Evolutionary conservation across 2,797 vertebrate genomes (phyloP).

Genomic region (Rhodeus uyekii): DNA sequence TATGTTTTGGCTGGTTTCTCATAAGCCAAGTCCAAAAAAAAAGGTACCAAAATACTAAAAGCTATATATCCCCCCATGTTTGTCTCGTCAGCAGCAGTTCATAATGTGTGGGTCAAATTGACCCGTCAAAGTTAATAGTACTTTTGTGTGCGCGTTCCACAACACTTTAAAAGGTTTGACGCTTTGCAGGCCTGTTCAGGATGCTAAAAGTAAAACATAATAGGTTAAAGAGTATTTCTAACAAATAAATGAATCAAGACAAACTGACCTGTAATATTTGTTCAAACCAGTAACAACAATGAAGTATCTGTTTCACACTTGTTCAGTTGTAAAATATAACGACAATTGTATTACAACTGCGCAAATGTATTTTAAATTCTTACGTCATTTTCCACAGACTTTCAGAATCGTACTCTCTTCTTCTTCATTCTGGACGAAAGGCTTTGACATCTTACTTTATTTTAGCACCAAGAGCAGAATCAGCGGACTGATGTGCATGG

Average conservation of each 20-base stretch:
- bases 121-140: background rate
- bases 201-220: background rate
- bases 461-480: slow-evolving; percentile 15
- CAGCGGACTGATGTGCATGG: background rate
- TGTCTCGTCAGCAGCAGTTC: too few relatives aligned
- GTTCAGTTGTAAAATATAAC: background rate
- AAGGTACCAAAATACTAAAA: background rate
- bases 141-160: background rate
- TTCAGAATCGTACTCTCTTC: background rate
- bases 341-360: background rate
- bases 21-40: background rate
- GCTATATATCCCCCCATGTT: background rate
- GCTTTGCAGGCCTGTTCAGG: background rate
- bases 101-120: background rate
- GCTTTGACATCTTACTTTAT: background rate
- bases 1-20: background rate
- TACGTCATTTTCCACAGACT: background rate
- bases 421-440: background rate
- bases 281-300: background rate
- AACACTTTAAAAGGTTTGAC: background rate
- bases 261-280: background rate
- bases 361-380: background rate
- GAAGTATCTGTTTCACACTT: background rate
- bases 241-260: background rate
- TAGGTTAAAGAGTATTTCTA: background rate